Conservation (phyloP, 2,113 vertebrate genomes). For the Podarcis muralis region DNA sequence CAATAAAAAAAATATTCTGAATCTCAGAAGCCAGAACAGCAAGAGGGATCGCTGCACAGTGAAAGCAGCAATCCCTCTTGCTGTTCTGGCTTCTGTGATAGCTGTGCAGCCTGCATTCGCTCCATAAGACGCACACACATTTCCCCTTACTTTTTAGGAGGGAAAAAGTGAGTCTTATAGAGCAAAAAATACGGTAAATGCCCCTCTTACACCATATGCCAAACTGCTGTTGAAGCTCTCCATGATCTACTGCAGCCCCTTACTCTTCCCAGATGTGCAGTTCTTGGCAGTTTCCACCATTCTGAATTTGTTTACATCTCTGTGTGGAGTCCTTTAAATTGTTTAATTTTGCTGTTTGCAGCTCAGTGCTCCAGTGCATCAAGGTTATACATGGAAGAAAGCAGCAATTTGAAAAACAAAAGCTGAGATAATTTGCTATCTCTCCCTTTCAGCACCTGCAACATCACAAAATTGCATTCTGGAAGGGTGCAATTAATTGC, state of each 20-base stretch:
- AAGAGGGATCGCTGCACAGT: no score
- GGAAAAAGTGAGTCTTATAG: no score
- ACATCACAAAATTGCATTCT: not conserved
- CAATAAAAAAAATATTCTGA: no score
- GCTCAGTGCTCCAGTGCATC: slow-evolving; percentile 45
- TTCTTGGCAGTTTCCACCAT: not conserved
- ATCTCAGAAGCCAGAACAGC: no score
- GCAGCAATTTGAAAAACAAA: not conserved
- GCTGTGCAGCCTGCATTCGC: no score
- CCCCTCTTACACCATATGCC: not conserved
- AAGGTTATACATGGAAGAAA: slow-evolving; percentile 6
- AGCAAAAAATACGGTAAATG: no score
- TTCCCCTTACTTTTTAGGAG: no score
- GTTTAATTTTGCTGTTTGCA: not conserved
- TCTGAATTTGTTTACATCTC: not conserved
- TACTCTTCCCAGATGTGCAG: not conserved
- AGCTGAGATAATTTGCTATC: not conserved
- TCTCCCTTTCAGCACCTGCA: not conserved
- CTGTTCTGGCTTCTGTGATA: no score
- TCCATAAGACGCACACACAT: no score
- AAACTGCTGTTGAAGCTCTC: not conserved
- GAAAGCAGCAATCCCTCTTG: no score
- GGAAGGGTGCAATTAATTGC: not conserved
- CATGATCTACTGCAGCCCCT: not conserved
- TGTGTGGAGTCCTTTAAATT: not conserved